Base-by-base conservation (phyloP, 1,140 invertebrate genomes). In the Argopecten irradians region DNA sequence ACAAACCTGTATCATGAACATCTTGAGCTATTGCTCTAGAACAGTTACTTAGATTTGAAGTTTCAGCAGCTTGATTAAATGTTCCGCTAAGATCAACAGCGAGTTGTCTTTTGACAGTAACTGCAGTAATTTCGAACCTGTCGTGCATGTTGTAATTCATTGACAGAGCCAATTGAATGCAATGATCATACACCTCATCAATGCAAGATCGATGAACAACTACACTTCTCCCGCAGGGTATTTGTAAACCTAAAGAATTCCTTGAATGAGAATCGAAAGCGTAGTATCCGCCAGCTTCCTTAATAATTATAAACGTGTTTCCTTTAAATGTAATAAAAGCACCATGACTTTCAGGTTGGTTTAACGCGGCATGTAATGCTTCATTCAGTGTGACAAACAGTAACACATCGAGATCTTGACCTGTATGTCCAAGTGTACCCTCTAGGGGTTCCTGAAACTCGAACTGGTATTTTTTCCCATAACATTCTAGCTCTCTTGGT, bases 321-420 rank as follows among this genome's bases (percentile, higher is more conserved):
- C 46, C 43, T 34, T 86, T 86, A 11, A 86, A 86, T 86, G 85
- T 86, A 55, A 86, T 34, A 86, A 86, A 71, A 13, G 85, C 46
- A 82, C 41, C 85, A 14, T 46, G 43, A 46, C 43, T 46, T 34
- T 86, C 85, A 55, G 84, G 41, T 22, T 83, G 82, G 32, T 83
- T 28, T 3, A 86, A 32, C 19, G 35, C 39, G 19, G 39, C 55
- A 82, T 32, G 43, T 32, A 86, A 55, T 86, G 85, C 85, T n/a
- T 86, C 85, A 71, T 33, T 46, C 7, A 86, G 55, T 28, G 85
- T 55, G 0, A 33, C 28, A 55, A 33, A 55, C 28, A 55, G 85
- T 34, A 86, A 86, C 28, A 55, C n/a, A 1, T 39, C n/a, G 2
- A 43, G 33, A 86, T 86, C 41, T 34, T 55, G 8, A 71, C 41